Percentiles rank a stretch among this genome's conserved stretches.
Conservation (phyloP, 37 sponge, comb jelly and placozoan genomes). For the Cliona cf. orientalis region DNA sequence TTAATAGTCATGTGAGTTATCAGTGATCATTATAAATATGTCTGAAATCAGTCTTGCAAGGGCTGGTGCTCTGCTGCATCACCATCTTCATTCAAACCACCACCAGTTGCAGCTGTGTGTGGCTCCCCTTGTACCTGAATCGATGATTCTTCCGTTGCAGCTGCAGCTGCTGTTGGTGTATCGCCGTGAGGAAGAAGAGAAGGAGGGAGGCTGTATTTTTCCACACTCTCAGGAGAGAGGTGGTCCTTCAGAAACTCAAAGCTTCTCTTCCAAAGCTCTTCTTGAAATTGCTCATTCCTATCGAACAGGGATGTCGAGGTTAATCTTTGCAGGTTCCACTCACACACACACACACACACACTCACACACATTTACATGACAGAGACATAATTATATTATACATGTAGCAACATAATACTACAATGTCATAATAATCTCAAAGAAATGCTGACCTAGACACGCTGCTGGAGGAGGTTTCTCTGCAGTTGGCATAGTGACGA, state of each 20-base stretch:
- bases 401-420: neutral
- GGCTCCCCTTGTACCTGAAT: neutral
- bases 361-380: neutral
- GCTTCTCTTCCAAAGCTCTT: conserved; percentile 69
- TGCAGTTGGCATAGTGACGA: conserved; percentile 53
- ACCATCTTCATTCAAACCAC: no score
- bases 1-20: no score
- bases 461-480: neutral
- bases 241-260: conserved; percentile 37
- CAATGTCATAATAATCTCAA: no score
- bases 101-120: no score
- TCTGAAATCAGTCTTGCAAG: no score
- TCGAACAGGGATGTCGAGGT: neutral
- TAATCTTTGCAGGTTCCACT: neutral
- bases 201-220: conserved; percentile 47
- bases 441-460: neutral
- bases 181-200: neutral
- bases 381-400: neutral
- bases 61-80: no score
- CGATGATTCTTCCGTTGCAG: neutral
- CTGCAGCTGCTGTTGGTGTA: neutral
- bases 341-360: neutral
- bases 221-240: conserved; percentile 51
- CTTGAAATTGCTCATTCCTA: conserved; percentile 57
- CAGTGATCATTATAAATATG: no score